Percentiles rank a stretch among this genome's conserved stretches.
Conservation (phyloP, 2,797 vertebrate genomes). For the Rousettus madagascariensis region DNA sequence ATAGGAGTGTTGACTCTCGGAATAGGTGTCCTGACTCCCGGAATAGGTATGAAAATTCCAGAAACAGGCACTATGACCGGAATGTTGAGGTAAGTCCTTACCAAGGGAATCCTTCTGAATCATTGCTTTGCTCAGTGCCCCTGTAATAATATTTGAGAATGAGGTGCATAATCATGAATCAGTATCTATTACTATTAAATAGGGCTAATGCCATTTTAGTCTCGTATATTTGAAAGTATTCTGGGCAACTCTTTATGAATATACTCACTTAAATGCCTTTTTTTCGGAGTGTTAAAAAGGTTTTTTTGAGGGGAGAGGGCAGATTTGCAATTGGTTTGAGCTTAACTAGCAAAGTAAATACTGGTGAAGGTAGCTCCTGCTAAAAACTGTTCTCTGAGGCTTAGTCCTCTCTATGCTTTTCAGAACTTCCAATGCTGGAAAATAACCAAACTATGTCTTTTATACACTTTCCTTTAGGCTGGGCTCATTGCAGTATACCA, state of each 20-base stretch:
- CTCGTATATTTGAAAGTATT: background rate
- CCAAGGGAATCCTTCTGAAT: background rate
- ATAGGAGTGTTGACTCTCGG: slow-evolving; percentile 50
- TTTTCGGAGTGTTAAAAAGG: background rate
- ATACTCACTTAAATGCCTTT: background rate
- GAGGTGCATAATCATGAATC: background rate
- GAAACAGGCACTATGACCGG: slow-evolving; percentile 49
- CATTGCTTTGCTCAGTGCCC: background rate
- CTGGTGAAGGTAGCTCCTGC: background rate
- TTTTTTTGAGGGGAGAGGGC: background rate
- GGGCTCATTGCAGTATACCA: background rate
- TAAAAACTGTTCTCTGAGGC: background rate
- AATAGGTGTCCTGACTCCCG: slow-evolving; percentile 43
- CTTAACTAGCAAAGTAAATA: slow-evolving; percentile 4
- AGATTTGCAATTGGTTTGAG: background rate
- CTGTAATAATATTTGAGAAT: background rate
- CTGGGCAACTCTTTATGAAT: background rate
- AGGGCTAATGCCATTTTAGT: background rate
- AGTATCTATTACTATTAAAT: background rate
- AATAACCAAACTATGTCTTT: background rate
- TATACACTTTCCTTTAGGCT: background rate
- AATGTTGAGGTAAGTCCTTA: slow-evolving; percentile 72
- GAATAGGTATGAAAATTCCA: slow-evolving; percentile 58
- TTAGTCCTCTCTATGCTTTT: background rate
- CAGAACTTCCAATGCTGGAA: background rate